Percentiles rank a stretch among this genome's conserved stretches.
phyloP scores from a whole-genome alignment of 2,888 invertebrate species.

The Trisateles emortualis region DNA sequence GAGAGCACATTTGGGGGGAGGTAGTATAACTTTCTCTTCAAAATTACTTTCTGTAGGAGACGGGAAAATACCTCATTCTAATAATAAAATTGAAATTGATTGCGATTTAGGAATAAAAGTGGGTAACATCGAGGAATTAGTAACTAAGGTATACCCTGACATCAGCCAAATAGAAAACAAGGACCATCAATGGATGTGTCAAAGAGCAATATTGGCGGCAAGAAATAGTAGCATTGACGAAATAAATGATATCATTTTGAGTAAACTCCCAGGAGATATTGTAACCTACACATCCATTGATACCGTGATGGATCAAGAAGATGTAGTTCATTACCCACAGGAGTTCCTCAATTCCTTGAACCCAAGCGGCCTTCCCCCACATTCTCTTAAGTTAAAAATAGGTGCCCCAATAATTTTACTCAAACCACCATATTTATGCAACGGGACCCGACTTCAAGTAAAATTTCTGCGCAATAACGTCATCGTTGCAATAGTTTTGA shows the following conservation, averaged over 20 bases:
- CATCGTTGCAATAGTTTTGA: conserved; percentile 30
- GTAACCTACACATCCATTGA: conserved; percentile 36
- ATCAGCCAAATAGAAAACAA: conserved; percentile 33
- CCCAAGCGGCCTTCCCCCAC: conserved; percentile 35
- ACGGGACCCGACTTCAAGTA: conserved; percentile 15
- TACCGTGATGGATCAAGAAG: conserved; percentile 37
- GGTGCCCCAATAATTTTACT: conserved; percentile 24
- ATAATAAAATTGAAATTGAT: conserved; percentile 39
- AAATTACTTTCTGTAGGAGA: conserved; percentile 40
- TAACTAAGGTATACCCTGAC: conserved; percentile 34
- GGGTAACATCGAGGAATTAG: conserved; percentile 28
- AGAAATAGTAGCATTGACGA: conserved; percentile 37
- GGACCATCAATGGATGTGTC: conserved; percentile 19
- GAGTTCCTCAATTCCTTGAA: conserved; percentile 50
- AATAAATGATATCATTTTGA: conserved; percentile 33
- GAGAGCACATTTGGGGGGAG: conserved; percentile 42
- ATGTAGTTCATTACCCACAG: conserved; percentile 41
- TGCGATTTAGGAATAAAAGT: conserved; percentile 33
- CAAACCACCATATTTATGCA: conserved; percentile 20
- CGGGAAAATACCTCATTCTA: conserved; percentile 19
- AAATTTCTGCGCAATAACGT: conserved; percentile 24
- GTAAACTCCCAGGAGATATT: conserved; percentile 37
- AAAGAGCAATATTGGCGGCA: conserved; percentile 44
- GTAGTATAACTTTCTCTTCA: conserved; percentile 36
- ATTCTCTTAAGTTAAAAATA: conserved; percentile 35